Conservation (phyloP, 2,797 vertebrate species). For the Coluber constrictor region DNA sequence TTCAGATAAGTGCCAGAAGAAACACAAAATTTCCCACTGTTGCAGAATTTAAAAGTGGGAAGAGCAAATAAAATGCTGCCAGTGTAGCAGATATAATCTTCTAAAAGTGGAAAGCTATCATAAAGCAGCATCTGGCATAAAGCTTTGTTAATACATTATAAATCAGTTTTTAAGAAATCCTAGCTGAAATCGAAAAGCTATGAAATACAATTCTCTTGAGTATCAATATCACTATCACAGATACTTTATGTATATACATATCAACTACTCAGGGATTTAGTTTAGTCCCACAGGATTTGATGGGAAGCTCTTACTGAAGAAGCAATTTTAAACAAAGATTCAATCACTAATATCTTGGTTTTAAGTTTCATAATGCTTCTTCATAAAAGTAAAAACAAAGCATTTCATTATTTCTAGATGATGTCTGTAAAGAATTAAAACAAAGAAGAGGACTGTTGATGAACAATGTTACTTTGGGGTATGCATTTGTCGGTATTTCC, state of each 20-base stretch:
- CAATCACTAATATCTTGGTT: constrained; percentile 43
- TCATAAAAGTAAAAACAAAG: not conserved
- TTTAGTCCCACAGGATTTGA: constrained; percentile 55
- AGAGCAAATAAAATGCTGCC: not conserved
- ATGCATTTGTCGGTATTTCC: not conserved
- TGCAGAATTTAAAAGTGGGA: not conserved
- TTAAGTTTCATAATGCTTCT: constrained; percentile 41
- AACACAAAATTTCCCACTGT: not conserved
- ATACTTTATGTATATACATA: constrained; percentile 18
- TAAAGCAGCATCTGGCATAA: constrained; percentile 55
- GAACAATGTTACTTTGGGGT: not conserved
- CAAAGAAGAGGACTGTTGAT: not conserved
- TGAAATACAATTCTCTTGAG: constrained; percentile 59
- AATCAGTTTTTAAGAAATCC: constrained; percentile 50
- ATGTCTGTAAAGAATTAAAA: not conserved
- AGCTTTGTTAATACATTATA: constrained; percentile 26
- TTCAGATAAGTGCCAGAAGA: not conserved
- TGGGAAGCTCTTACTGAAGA: constrained; percentile 57
- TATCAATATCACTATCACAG: constrained; percentile 52
- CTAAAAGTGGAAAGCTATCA: not conserved
- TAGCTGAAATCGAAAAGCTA: constrained; percentile 18
- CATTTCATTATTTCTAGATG: not conserved
- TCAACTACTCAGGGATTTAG: constrained; percentile 57
- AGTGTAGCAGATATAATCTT: constrained; percentile 5
- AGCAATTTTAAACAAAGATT: constrained; percentile 49